Percentiles rank a stretch among this genome's conserved stretches.
Conservation (phyloP, 30 jellyfish, hydroid and myxozoan species). For the Rhopilema esculentum region DNA sequence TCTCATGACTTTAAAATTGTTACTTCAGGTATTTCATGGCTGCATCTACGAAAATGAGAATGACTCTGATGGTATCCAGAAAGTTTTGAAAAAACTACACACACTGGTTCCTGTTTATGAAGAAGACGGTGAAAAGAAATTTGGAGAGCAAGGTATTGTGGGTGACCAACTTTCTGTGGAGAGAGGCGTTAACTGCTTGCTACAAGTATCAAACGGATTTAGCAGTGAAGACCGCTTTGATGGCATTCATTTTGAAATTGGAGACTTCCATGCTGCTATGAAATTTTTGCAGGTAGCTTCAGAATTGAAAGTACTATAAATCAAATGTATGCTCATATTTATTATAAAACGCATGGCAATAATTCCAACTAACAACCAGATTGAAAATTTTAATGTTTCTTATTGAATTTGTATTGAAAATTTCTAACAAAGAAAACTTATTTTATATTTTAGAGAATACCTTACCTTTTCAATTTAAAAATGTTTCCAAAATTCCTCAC, state of each 20-base stretch:
- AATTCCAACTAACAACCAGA: not conserved
- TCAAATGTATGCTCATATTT: not conserved
- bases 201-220: slow-evolving; percentile 28
- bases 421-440: not conserved
- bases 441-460: not conserved
- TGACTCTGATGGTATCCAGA: slow-evolving; percentile 34
- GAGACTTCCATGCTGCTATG: slow-evolving; percentile 44
- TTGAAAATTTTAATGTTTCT: not conserved
- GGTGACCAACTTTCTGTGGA: slow-evolving; percentile 44
- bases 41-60: slow-evolving; percentile 25
- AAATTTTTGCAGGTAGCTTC: slow-evolving; percentile 28
- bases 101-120: slow-evolving; percentile 8
- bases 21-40: slow-evolving; percentile 31
- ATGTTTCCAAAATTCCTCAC: not conserved
- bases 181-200: slow-evolving; percentile 40
- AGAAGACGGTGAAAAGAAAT: slow-evolving; percentile 23
- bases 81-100: slow-evolving; percentile 16
- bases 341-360: not conserved
- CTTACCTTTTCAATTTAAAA: not conserved
- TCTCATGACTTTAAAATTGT: not conserved
- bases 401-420: not conserved
- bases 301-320: not conserved
- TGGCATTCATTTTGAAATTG: slow-evolving; percentile 38
- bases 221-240: slow-evolving; percentile 40
- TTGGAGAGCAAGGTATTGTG: slow-evolving; percentile 20